Evolutionary conservation across 2,797 vertebrate species (phyloP), one percentile per base, ranked within the genome.

Genomic region (Diplodus puntazzo): DNA sequence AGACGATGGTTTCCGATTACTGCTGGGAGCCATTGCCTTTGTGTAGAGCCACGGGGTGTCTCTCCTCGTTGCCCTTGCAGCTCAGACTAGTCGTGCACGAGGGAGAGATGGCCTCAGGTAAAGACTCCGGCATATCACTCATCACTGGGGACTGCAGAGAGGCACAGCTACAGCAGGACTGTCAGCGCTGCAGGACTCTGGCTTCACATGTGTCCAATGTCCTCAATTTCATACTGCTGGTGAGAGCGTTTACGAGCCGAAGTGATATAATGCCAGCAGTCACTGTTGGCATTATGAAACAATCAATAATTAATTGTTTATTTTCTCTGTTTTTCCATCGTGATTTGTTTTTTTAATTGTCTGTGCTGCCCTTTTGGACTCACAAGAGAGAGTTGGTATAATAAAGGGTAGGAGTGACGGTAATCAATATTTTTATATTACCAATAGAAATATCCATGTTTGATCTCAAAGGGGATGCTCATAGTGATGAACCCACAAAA

Each of bases 41-140:
- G 91, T 95, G 85, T 78, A 73, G 74, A 88, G 83, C 89, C 86
- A 75, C 75, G 1, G 91, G 93, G 89, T 71, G 88, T 90, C 91
- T 92, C 83, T 92, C 85, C 90, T 89, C 75, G 39, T 87, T 92
- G 90, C 85, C 92, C 92, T 94, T 91, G 90, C 84, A 83, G 86
- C 90, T 90, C 83, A 87, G 80, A 84, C 69, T 71, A 72, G 78
- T 79, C 18, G 77, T 77, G 77, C 85, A 74, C 68, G 17, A 39
- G 65, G 73, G 72, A 86, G 85, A 88, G 77, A 88, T 84, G 87
- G 90, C 90, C 90, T 79, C 84, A 90, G 92, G 91, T 93, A 81
- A 88, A 84, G 86, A 69, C 79, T 83, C 84, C 81, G 82, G 79
- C 86, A 83, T 87, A 85, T 89, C 85, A 85, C 76, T 90, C 89